phyloP scores from a whole-genome alignment of 92 coral and sea anemone genomes.

The Desmophyllum pertusum region DNA sequence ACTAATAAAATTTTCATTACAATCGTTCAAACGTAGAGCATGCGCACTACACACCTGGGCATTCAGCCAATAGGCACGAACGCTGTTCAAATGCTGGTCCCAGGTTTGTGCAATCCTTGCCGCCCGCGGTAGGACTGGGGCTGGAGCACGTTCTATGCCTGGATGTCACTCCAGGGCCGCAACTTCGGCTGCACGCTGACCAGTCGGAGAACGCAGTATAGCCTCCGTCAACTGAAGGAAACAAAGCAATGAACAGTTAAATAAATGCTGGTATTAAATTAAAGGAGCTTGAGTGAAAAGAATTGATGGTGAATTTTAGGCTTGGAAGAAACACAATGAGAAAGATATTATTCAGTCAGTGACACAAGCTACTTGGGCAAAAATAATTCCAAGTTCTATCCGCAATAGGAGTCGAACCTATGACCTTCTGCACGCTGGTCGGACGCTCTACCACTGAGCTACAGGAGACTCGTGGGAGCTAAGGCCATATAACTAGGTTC shows the following conservation, averaged over 20 bases:
- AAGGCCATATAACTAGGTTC: no score
- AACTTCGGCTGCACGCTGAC: constrained; percentile 89
- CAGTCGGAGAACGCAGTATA: constrained; percentile 84
- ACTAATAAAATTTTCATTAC: neutral
- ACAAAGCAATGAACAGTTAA: neutral
- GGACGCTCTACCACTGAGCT: no score
- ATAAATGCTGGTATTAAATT: neutral
- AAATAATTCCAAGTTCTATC: no score
- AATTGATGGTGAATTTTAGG: no score
- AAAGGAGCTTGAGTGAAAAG: neutral
- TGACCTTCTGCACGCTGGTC: no score
- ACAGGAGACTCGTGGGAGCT: no score
- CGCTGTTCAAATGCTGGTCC: constrained; percentile 96
- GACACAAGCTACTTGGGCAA: no score
- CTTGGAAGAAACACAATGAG: no score
- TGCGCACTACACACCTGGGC: constrained; percentile 73
- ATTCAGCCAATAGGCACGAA: constrained; percentile 70
- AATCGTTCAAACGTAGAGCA: neutral
- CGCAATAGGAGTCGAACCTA: no score
- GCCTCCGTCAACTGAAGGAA: constrained; percentile 81
- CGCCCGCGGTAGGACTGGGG: constrained; percentile 88
- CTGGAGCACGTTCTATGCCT: constrained; percentile 90
- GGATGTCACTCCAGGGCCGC: constrained; percentile 97
- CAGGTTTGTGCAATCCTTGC: constrained; percentile 89
- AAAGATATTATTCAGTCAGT: no score